These are phyloP conservation scores for Sphaerodactylus townsendi DNA, from an alignment of 2,113 vertebrate genomes.

Conservation along the genomic window DNA sequence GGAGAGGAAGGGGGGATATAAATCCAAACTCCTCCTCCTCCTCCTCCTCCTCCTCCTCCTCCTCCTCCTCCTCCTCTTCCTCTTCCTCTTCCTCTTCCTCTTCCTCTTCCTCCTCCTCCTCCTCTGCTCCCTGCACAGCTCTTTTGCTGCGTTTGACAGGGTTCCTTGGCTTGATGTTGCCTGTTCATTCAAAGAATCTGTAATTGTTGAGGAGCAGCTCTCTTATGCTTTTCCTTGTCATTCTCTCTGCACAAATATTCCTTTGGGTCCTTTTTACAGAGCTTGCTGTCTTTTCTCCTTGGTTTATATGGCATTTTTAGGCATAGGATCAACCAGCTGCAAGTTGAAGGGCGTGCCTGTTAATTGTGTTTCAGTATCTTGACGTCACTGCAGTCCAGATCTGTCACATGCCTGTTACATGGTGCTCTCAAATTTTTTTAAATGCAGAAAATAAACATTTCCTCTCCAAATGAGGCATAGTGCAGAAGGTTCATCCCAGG, in stretches of 20 bases:
- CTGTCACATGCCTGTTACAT: neutral
- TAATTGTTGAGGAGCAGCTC: neutral
- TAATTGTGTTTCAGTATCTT: neutral
- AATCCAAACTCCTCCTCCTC: too few species aligned
- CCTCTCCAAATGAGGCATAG: neutral
- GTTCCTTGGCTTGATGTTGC: neutral
- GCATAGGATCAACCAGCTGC: neutral
- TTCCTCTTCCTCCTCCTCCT: too few species aligned
- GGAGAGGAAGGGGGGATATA: too few species aligned
- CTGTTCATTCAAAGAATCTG: neutral
- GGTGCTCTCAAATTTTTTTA: neutral
- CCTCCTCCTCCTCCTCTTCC: too few species aligned
- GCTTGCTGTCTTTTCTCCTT: neutral
- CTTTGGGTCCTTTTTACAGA: neutral
- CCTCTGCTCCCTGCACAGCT: neutral
- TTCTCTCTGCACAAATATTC: neutral
- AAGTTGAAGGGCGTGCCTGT: neutral
- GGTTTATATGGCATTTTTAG: neutral
- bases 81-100: too few species aligned
- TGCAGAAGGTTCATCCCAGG: neutral
- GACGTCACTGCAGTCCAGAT: neutral
- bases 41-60: too few species aligned
- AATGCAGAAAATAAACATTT: slow-evolving; percentile 19
- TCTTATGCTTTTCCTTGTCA: neutral
- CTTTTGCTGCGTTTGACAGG: neutral